Base-by-base conservation (phyloP, 2,888 invertebrate species). In the Diplolepis rosae region DNA sequence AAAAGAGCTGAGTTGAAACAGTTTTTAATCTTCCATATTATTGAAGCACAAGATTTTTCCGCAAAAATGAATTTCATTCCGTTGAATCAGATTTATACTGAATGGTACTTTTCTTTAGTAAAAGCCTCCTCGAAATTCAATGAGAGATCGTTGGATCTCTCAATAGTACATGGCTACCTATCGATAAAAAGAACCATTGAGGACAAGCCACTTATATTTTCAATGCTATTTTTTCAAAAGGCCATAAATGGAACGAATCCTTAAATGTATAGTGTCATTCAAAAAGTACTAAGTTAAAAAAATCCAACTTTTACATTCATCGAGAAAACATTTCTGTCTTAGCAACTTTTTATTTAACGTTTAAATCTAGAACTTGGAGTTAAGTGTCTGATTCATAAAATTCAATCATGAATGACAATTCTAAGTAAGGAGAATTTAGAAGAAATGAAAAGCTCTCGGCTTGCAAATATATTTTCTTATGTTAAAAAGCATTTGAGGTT, bases 141-240 rank as follows among this genome's bases (percentile, higher is more conserved):
- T 42, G 39, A 39, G 24, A 24, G 61, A 61, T 61, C 27, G 27
- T 61, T 61, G 61, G 4, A 61, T 61, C 39, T 61, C 61, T 61
- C 39, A 39, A 61, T 42, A 24, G 61, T 61, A 61, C 18, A 56
- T 32, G 54, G 54, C 7, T 61, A n/a, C n/a, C n/a, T n/a, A 35
- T 61, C 61, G 39, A 61, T 61, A 27, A 11, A 54, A 4, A 7
- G 32, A 54, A n/a, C n/a, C 61, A 39, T 61, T 42, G 39, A 61
- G 61, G 39, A 61, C 61, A 61, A 61, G 39, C 39, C 39, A 61
- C 61, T 61, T 42, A 39, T 42, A 61, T 61, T 61, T 61, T 61
- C 39, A 39, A 35, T 42, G 27, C n/a, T 15, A 22, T 32, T 35
- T 24, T 61, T 61, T 61, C 32, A 22, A 9, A 22, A 24, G 22